Base-by-base conservation (phyloP, 1,140 invertebrate genomes). In the Brachionus calyciflorus region DNA sequence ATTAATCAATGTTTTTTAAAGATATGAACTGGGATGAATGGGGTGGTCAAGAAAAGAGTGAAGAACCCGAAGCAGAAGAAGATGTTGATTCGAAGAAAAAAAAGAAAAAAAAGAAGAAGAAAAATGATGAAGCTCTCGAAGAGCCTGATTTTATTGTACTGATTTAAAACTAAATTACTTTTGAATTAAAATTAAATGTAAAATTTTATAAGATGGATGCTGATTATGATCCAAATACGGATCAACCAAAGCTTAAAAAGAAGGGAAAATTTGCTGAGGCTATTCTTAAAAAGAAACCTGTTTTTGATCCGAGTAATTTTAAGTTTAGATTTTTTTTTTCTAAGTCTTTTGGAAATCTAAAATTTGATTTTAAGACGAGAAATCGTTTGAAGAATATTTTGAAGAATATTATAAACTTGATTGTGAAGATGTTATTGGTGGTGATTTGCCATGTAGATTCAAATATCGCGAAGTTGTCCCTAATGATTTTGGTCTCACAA, bases 401-500 rank as follows among this genome's bases (percentile, higher is more conserved):
- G 91, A 96, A 82, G 93, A 96, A 83, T 96, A 96, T 85, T 97
- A 96, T 81, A 90, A 91, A 79, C 86, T 97, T 78, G 92, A 96
- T 83, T 97, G 91, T 86, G 95, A 98, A 83, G 96, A 98, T 85
- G 89, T 97, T 41, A 91, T 98, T 77, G 92, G 90, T 0, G 87
- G 83, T 73, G 93, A 96, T 83, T 82, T 91, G 76, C 92, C 92
- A 0, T 96, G 93, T 79, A 88, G 92, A 81, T 98, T 96, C 84
- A 94, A 94, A 82, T 98, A 98, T 82, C 88, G 93, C 46, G 26
- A 70, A 70, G 65, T 76, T 46, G 21, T 76, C 19, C 77, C 77
- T 9, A 97, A 97, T 86, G 89, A 91, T 85, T 98, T 91, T 87
- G 96, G 96, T 1, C 85, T 98, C n/a, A 89, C 89, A 28, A 86